Evolutionary conservation across 2,113 vertebrate genomes (phyloP).

Genomic region (Procavia capensis): DNA sequence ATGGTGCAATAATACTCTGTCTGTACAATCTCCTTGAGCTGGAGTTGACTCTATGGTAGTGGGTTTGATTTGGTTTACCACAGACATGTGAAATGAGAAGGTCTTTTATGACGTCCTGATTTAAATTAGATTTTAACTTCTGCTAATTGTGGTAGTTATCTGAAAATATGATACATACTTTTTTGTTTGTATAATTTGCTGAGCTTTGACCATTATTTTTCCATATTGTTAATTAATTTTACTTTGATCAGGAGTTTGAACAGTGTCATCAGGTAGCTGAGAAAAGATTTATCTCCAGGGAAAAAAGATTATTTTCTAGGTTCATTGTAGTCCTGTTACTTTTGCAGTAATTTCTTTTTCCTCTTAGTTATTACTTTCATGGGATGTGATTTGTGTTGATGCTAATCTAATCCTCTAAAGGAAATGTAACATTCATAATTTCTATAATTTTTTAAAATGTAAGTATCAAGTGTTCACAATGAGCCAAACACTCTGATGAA

Average conservation of each 20-base stretch:
- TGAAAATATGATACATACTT: background rate
- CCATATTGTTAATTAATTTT: background rate
- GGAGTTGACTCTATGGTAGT: no score
- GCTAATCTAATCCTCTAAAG: background rate
- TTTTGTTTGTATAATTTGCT: background rate
- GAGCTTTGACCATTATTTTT: background rate
- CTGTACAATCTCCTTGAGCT: no score
- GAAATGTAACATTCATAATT: constrained; percentile 21
- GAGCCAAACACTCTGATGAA: background rate
- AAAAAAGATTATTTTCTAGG: background rate
- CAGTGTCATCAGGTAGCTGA: background rate
- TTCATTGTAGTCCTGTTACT: background rate
- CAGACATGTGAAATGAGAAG: background rate
- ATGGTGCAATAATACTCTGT: no score
- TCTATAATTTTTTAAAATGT: background rate
- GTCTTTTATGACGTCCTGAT: background rate
- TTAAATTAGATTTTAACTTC: background rate
- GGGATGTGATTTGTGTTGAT: constrained; percentile 5
- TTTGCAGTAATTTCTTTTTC: background rate
- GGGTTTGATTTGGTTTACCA: no score
- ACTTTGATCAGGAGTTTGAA: background rate
- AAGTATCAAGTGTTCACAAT: background rate
- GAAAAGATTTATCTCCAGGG: background rate
- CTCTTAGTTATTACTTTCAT: background rate
- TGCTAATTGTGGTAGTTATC: background rate